Evolutionary conservation across 2,888 invertebrate genomes (phyloP), one percentile per base, ranked within the genome.

Genomic region (Trichacis sp.): DNA sequence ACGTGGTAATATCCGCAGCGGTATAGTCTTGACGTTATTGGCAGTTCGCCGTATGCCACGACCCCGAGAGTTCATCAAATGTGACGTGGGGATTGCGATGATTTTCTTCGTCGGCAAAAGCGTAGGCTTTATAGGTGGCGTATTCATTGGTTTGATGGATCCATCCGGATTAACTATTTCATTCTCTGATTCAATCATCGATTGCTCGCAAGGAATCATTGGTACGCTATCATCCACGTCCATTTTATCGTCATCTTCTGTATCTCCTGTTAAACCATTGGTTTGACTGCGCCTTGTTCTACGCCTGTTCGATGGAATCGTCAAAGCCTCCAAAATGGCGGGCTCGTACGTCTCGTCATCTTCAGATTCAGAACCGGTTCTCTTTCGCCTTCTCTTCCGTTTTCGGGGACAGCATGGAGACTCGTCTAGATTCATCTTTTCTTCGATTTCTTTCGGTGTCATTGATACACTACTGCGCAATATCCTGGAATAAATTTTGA

Each of bases 371-470:
- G 79, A 76, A 2, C 69, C 68, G 0, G 73, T 73, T 59, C 72
- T 70, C 19, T 73, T 71, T 45, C 80, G 77, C 53, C 75, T 81
- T 1, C 81, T 77, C 43, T 79, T 82, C 0, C 75, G 73, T 12
- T 73, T 79, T 2, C 80, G 77, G 1, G 75, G 72, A 68, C 84
- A 84, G 61, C 84, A 84, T 1, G 73, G 73, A 2, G 80, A 67
- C 38, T 84, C 84, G 15, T 84, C 84, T 1, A 77, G 57, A 53
- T 77, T 74, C 80, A 83, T 79, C 54, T 78, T 84, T 1, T 74
- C 72, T 1, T 78, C 75, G 9, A 79, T 55, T 14, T 82, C 79
- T 4, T 73, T 68, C 1, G 71, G 55, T 1, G 65, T 51, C 71
- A 82, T 73, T 2, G 63, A 71, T 8, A 61, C 69, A 42, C 78